These are phyloP conservation scores for Axea sp. DNA, from an alignment of 2,888 invertebrate genomes.

Conservation along the genomic window DNA sequence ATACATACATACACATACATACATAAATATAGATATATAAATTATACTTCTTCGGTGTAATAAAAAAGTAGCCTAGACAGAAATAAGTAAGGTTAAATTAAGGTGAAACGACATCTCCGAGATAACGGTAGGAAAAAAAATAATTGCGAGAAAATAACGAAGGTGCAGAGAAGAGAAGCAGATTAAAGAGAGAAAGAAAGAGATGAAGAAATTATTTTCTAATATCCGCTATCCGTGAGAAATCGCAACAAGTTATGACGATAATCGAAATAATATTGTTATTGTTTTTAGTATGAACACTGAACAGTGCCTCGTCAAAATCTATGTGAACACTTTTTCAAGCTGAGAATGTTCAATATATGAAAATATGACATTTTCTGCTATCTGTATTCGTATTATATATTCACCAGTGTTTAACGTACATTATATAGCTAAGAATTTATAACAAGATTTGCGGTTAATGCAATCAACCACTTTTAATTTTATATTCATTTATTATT, in stretches of 20 bases:
- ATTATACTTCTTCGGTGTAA: conserved; percentile 56
- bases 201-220: conserved; percentile 70
- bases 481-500: too few species aligned
- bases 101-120: conserved; percentile 65
- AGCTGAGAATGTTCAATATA: conserved; percentile 68
- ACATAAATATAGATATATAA: conserved; percentile 26
- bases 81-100: conserved; percentile 60
- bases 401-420: conserved; percentile 69
- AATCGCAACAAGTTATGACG: conserved; percentile 65
- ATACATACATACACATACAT: conserved; percentile 21
- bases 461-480: conserved; percentile 19
- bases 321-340: conserved; percentile 74
- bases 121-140: conserved; percentile 67
- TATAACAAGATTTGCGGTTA: conserved; percentile 42
- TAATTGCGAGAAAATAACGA: conserved; percentile 33
- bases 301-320: conserved; percentile 78
- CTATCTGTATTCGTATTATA: conserved; percentile 70
- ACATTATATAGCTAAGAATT: conserved; percentile 52
- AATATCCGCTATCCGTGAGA: conserved; percentile 68
- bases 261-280: conserved; percentile 72
- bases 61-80: conserved; percentile 60
- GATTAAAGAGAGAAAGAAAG: conserved; percentile 40
- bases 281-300: conserved; percentile 77
- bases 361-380: conserved; percentile 67
- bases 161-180: conserved; percentile 1